A percentile compares a stretch with the other conserved stretches of the same genome.
These are phyloP conservation scores for Podargus strigoides DNA, from an alignment of 2,797 vertebrate species.

Conservation along the genomic window DNA sequence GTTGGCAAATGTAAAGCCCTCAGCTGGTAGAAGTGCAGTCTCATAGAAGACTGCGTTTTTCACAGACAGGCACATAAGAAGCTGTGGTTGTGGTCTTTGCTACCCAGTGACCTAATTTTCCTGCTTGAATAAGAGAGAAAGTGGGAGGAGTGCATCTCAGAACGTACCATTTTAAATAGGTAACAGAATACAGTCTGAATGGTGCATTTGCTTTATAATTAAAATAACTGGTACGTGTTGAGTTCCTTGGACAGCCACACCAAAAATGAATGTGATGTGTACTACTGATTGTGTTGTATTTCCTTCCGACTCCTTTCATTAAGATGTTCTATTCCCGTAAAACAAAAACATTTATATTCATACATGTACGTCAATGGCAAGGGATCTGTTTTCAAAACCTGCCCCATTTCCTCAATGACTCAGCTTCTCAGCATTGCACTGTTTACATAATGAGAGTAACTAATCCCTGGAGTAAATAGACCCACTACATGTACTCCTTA, in stretches of 20 bases:
- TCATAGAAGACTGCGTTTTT: neutral
- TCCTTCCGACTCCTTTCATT: constrained; percentile 36
- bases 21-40: neutral
- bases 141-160: neutral
- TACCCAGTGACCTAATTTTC: constrained; percentile 7
- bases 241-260: neutral
- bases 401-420: constrained; percentile 68
- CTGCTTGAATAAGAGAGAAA: neutral
- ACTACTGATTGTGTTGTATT: constrained; percentile 20
- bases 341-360: constrained; percentile 26
- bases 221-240: neutral
- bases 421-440: constrained; percentile 52
- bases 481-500: neutral
- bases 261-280: neutral
- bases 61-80: neutral
- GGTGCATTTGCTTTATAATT: neutral
- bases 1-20: neutral
- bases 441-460: constrained; percentile 52
- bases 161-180: neutral
- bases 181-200: neutral
- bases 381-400: constrained; percentile 60
- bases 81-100: neutral
- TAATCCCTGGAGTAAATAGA: constrained; percentile 48
- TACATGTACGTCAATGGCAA: constrained; percentile 42
- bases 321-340: constrained; percentile 45